Conservation (phyloP, 2,888 invertebrate genomes). For the Poecilobothrus nobilitatus region DNA sequence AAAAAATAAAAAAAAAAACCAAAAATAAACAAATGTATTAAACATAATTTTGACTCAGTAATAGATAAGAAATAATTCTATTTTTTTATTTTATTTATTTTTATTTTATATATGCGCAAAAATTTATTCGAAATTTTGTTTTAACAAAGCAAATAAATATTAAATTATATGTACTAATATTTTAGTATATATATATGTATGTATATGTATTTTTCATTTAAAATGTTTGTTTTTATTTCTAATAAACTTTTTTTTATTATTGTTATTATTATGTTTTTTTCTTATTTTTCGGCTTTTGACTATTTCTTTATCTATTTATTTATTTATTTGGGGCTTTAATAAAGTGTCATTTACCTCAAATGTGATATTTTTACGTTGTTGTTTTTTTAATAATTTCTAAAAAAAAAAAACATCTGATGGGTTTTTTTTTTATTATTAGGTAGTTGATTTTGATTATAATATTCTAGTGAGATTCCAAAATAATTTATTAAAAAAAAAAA, state of each 20-base stretch:
- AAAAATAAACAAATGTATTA: too few species aligned
- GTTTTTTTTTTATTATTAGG: neutral
- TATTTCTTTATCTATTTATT: neutral
- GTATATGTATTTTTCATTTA: too few species aligned
- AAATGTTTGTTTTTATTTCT: too few species aligned
- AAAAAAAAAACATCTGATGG: neutral
- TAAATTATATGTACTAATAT: too few species aligned
- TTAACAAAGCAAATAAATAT: too few species aligned
- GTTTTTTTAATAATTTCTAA: neutral
- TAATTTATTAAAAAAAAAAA: too few species aligned
- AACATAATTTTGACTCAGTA: neutral
- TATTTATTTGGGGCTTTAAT: neutral
- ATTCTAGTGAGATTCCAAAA: too few species aligned
- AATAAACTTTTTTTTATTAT: too few species aligned
- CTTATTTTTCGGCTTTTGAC: neutral
- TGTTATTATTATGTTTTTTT: too few species aligned
- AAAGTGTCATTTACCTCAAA: constrained; percentile 3
- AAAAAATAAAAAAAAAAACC: neutral
- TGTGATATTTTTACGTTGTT: neutral
- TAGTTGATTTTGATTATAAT: too few species aligned
- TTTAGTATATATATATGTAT: too few species aligned
- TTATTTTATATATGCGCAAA: neutral
- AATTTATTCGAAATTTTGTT: neutral
- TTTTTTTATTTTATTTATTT: neutral
- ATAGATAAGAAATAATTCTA: neutral